Conservation (phyloP, 2,888 invertebrate genomes). For the Cheilosia scutellata region DNA sequence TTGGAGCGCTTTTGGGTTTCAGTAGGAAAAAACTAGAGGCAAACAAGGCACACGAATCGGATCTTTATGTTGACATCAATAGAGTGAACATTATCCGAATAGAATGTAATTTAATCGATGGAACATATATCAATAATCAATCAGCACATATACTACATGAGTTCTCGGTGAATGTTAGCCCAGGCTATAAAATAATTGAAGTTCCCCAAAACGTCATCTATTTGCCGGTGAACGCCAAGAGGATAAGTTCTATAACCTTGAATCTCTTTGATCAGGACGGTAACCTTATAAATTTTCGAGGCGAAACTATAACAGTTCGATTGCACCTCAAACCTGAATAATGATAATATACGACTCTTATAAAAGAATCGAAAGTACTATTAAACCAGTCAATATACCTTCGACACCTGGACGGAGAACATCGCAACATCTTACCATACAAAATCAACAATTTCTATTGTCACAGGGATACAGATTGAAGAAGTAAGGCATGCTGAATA, state of each 20-base stretch:
- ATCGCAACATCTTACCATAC: constrained; percentile 28
- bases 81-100: constrained; percentile 73
- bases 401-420: neutral
- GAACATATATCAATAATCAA: constrained; percentile 66
- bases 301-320: constrained; percentile 78
- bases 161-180: constrained; percentile 78
- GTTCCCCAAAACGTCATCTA: constrained; percentile 80
- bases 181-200: constrained; percentile 81
- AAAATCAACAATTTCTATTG: constrained; percentile 54
- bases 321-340: constrained; percentile 72
- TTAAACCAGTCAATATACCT: neutral
- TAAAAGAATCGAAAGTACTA: neutral
- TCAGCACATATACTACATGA: constrained; percentile 79
- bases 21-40: constrained; percentile 27
- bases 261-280: constrained; percentile 79
- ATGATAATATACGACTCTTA: constrained; percentile 28
- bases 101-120: constrained; percentile 53
- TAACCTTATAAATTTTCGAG: constrained; percentile 79
- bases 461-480: constrained; percentile 62
- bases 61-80: constrained; percentile 78
- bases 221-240: constrained; percentile 78
- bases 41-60: constrained; percentile 77
- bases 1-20: constrained; percentile 51
- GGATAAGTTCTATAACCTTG: constrained; percentile 78
- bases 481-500: constrained; percentile 64